Percentiles rank a stretch among this genome's conserved stretches.
Conservation (phyloP, 2,113 vertebrate genomes). For the Rissa tridactyla region DNA sequence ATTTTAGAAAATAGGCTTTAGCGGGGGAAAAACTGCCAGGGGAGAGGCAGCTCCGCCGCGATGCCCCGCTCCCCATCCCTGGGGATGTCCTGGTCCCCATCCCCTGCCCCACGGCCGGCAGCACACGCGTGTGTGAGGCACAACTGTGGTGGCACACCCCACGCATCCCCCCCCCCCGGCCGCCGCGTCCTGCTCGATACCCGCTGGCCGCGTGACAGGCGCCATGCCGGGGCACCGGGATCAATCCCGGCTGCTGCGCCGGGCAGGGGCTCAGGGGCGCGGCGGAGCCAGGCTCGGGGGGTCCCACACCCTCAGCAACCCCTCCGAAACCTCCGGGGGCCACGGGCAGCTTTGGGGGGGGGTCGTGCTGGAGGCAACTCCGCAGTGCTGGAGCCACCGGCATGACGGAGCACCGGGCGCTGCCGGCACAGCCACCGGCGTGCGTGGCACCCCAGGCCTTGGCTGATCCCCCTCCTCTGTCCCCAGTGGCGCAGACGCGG, state of each 20-base stretch:
- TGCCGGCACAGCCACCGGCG: rapidly evolving
- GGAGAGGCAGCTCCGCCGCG: background rate
- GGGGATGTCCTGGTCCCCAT: background rate
- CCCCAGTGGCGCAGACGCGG: conserved; percentile 74
- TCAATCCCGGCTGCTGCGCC: background rate
- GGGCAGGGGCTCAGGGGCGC: no score
- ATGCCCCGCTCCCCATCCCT: background rate
- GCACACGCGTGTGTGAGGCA: background rate
- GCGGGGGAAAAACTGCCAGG: no score
- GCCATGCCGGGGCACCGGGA: background rate
- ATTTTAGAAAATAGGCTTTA: background rate
- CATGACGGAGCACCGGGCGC: background rate
- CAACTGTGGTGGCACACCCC: background rate
- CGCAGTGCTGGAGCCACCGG: rapidly evolving
- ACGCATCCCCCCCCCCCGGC: no score
- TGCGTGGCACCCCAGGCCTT: background rate
- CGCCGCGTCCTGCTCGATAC: background rate
- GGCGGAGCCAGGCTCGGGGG: rapidly evolving
- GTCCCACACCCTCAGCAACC: background rate
- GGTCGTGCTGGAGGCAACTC: background rate
- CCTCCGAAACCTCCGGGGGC: no score
- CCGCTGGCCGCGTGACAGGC: background rate
- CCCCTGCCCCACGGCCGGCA: rapidly evolving
- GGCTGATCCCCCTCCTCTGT: background rate
- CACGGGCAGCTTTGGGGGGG: background rate